These are phyloP conservation scores for Neotoxoptera formosana DNA, from an alignment of 1,140 invertebrate species.

Conservation along the genomic window DNA sequence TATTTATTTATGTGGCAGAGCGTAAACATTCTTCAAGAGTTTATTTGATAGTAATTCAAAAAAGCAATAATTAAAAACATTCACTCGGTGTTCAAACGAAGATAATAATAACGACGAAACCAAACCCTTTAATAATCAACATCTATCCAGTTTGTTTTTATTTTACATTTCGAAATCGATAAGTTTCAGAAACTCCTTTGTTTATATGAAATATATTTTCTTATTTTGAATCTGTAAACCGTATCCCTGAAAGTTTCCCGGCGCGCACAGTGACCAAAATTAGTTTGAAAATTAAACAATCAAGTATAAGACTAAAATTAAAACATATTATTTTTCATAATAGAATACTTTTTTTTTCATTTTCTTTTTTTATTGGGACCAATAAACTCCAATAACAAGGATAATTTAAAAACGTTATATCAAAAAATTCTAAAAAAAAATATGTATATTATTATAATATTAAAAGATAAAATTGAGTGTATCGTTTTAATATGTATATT, in stretches of 20 bases:
- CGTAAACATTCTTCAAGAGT: neutral
- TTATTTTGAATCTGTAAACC: neutral
- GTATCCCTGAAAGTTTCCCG: neutral
- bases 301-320: slow-evolving; percentile 44
- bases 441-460: neutral
- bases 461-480: neutral
- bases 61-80: slow-evolving; percentile 48
- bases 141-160: neutral
- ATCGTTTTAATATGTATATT: neutral
- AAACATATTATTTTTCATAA: slow-evolving; percentile 35
- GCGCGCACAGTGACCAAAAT: slow-evolving; percentile 22
- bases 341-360: neutral
- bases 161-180: neutral
- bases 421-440: slow-evolving; percentile 44
- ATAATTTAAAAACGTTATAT: slow-evolving; percentile 34
- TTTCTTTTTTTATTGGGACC: slow-evolving; percentile 48
- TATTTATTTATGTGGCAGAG: neutral
- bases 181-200: neutral
- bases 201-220: neutral
- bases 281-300: slow-evolving; percentile 54
- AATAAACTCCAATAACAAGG: slow-evolving; percentile 49
- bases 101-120: neutral
- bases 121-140: neutral
- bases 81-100: neutral
- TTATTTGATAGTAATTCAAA: slow-evolving; percentile 8